A percentile compares a stretch with the other conserved stretches of the same genome.
Conservation (phyloP, 2,113 vertebrate genomes). For the Amblyornis subalaris region DNA sequence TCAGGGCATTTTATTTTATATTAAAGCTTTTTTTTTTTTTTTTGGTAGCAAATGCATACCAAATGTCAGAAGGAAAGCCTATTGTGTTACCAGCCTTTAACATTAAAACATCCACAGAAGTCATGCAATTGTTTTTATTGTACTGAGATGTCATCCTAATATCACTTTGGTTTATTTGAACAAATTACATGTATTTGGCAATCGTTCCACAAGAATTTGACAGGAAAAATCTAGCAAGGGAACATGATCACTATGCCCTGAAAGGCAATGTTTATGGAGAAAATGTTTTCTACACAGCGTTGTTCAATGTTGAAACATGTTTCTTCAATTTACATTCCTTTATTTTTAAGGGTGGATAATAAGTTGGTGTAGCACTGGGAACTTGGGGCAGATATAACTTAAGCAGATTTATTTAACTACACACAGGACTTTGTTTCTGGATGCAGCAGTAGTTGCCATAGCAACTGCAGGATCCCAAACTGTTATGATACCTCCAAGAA, state of each 20-base stretch:
- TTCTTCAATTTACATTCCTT: slow-evolving; percentile 45
- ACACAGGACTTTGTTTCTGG: slow-evolving; percentile 57
- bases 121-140: not conserved
- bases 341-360: not conserved
- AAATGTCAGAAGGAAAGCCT: slow-evolving; percentile 27
- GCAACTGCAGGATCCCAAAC: slow-evolving; percentile 65
- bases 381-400: slow-evolving; percentile 45
- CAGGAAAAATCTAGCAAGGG: not conserved
- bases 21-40: not conserved
- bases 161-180: not conserved
- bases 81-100: slow-evolving; percentile 25
- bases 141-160: not conserved
- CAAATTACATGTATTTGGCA: not conserved
- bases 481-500: slow-evolving; percentile 49
- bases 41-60: slow-evolving; percentile 33
- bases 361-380: not conserved
- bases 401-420: slow-evolving; percentile 60
- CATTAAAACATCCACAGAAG: not conserved
- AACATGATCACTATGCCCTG: not conserved
- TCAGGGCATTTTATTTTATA: slow-evolving; percentile 40
- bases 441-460: slow-evolving; percentile 59
- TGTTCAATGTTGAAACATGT: not conserved
- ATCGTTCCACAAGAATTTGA: not conserved
- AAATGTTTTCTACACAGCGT: not conserved
- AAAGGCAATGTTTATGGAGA: not conserved